Evolutionary conservation across 2,113 vertebrate species (phyloP).

Genomic region (Carollia perspicillata): DNA sequence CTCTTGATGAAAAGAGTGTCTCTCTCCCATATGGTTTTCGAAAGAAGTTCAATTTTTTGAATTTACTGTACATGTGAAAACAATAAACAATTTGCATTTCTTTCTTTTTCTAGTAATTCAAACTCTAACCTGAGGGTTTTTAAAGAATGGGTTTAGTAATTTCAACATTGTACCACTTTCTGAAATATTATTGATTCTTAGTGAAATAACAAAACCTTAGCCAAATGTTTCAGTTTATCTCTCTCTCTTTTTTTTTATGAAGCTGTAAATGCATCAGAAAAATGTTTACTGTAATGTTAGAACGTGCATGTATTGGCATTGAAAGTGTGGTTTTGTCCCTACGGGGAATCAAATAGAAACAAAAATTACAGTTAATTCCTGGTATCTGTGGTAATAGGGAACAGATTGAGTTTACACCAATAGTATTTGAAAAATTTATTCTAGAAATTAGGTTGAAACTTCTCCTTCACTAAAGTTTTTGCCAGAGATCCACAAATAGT

Average conservation of each 20-base stretch:
- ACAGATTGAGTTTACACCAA: conserved; percentile 41
- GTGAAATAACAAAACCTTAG: conserved; percentile 17
- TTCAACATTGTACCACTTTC: conserved; percentile 51
- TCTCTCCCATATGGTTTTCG: conserved; percentile 67
- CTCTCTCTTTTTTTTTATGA: neutral
- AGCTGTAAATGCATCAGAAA: conserved; percentile 64
- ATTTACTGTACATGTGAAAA: conserved; percentile 76
- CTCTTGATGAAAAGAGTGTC: conserved; percentile 71
- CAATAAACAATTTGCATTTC: conserved; percentile 77
- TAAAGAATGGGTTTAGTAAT: conserved; percentile 52
- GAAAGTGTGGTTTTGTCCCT: conserved; percentile 65
- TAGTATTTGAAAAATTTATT: conserved; percentile 58
- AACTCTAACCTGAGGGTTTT: conserved; percentile 64
- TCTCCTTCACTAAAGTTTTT: conserved; percentile 30
- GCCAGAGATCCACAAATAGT: conserved; percentile 1
- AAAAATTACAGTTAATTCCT: conserved; percentile 65
- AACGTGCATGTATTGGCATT: conserved; percentile 64
- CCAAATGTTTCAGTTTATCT: conserved; percentile 56
- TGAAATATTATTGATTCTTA: conserved; percentile 58
- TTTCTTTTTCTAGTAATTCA: conserved; percentile 70
- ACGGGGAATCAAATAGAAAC: conserved; percentile 55
- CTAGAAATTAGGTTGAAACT: conserved; percentile 44
- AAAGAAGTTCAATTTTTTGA: conserved; percentile 64
- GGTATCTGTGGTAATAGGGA: conserved; percentile 61
- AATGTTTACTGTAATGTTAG: conserved; percentile 67